Evolutionary conservation across 1,140 invertebrate species (phyloP), one percentile per base, ranked within the genome.

Genomic region (Hycleus phaleratus): DNA sequence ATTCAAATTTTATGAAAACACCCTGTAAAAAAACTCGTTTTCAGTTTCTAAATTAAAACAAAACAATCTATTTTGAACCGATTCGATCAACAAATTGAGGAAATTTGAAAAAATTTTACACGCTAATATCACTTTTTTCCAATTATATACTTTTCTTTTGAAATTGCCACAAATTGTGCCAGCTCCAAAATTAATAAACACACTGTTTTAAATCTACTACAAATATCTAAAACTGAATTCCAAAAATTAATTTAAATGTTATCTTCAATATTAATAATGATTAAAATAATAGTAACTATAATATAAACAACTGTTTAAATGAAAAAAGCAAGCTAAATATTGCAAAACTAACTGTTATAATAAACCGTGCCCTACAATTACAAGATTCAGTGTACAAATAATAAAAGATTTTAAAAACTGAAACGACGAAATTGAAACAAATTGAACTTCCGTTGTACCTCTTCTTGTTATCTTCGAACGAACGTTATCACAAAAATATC

Each of bases 41-140:
- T 18, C 18, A 18, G 18, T 18, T 18, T 18, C 18, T 18, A 18
- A 18, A 18, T 18, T 18, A 1, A 18, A 18, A 18, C 18, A 18
- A 18, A 18, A 18, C 2, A 18, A 18, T 18, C 18, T 18, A 18
- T 18, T 18, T 18, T 18, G 18, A 18, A 18, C 18, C 18, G 18
- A 18, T 18, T 18, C 18, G 18, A 12, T 12, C 12, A 18, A 18
- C 18, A 18, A 18, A 18, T 2, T 18, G 18, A 18, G 18, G 18
- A n/a, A 52, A 52, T 44, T 43, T 51, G 52, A 59, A 11, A 48
- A 51, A 26, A 48, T 26, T 54, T 54, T 59, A 47, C 54, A 59
- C 39, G 45, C 58, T 59, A 59, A 59, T 59, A 59, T 59, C 58
- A 59, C 58, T 51, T 51, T 47, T 24, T 47, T 53, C 7, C 32